These are phyloP conservation scores for Sphinx pinastri DNA, from an alignment of 2,888 invertebrate genomes.

Conservation along the genomic window DNA sequence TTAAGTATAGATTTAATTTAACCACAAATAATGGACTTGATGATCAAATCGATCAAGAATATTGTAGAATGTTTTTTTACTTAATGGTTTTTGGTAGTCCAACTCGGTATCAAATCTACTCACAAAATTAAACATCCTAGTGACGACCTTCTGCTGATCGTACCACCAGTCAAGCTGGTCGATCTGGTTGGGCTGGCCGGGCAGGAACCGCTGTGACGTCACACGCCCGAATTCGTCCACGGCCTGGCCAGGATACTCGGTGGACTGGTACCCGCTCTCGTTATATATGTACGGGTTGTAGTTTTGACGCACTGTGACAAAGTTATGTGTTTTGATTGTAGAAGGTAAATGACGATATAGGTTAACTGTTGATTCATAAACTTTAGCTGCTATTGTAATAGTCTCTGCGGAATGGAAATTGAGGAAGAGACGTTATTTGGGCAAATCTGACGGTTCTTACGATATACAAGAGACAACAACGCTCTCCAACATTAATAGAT, in stretches of 20 bases:
- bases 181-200: slow-evolving; percentile 78
- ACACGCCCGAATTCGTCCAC: slow-evolving; percentile 55
- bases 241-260: slow-evolving; percentile 50
- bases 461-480: no score
- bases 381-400: no score
- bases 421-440: no score
- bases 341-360: no score
- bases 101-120: slow-evolving; percentile 47
- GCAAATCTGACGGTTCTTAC: no score
- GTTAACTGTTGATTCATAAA: not conserved
- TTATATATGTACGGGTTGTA: slow-evolving; percentile 76
- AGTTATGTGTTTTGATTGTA: not conserved
- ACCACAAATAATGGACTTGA: no score
- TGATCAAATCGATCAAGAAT: no score
- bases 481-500: no score
- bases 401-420: no score
- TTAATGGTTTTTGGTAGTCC: not conserved
- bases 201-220: slow-evolving; percentile 45
- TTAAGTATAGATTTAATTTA: no score
- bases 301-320: slow-evolving; percentile 65
- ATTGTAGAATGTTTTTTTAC: no score
- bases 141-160: slow-evolving; percentile 83
- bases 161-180: slow-evolving; percentile 83
- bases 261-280: slow-evolving; percentile 56
- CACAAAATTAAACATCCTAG: slow-evolving; percentile 90